Base-by-base conservation (phyloP, 2,888 invertebrate species). In the Tyria jacobaeae region DNA sequence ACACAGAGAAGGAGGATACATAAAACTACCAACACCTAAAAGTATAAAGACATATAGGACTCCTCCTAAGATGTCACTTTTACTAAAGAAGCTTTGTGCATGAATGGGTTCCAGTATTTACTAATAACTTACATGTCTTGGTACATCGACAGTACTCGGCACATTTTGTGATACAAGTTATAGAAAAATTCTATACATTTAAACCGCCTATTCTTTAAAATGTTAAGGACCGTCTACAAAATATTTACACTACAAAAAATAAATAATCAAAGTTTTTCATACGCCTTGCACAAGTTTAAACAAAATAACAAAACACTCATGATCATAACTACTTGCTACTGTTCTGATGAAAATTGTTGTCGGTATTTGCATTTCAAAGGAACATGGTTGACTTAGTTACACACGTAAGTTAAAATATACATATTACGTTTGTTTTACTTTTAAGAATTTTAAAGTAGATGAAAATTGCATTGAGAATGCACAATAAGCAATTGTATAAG, bases 321-420 rank as follows among this genome's bases (percentile, higher is more conserved):
- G 50, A 4, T 21, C 21, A 41, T 21, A 39, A 37, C 7, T 49
- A n/a, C 10, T 54, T n/a, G 54, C 57, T 54, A 58, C 58, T 34
- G 57, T 58, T 54, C 41, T 31, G 44, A 39, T 44, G 49, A 76
- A n/a, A n/a, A 71, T 70, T 49, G 52, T 57, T 59, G 48, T 51
- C 60, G 51, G 52, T 58, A 69, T 75, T 75, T 68, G 61, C 75
- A 75, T 75, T 25, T 68, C 67, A 77, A 75, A 68, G 27, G 41
- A 7, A 9, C 5, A 39, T 37, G 39, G 39, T 21, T 47, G 57
- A 60, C 52, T 17, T 24, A 9, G 37, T 25, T 44, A 65, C 51
- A 31, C 60, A 70, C 66, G 71, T 59, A 49, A 49, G 31, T 51
- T 35, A 60, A 17, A 51, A 50, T 55, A 31, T n/a, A n/a, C n/a